These are phyloP conservation scores for Sinopyrophorus schimmeli DNA, from an alignment of 2,888 invertebrate species.

Conservation along the genomic window DNA sequence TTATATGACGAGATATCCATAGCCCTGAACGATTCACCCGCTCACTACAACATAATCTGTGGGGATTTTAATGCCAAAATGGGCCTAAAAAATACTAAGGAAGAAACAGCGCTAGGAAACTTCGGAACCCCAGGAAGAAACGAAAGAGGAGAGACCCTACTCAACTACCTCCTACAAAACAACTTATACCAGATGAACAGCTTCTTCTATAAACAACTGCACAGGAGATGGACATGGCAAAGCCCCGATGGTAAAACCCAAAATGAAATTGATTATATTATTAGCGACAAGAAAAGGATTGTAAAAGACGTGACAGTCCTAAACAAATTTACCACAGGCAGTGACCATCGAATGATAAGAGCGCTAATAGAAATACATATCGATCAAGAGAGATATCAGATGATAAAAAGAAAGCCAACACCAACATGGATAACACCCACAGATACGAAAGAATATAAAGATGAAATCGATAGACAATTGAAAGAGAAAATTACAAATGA, in stretches of 20 bases:
- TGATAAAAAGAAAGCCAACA: slow-evolving; percentile 3
- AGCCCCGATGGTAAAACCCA: no score
- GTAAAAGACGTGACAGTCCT: slow-evolving; percentile 3
- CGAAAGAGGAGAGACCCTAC: no score
- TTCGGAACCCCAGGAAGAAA: slow-evolving; percentile 4
- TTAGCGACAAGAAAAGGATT: slow-evolving; percentile 1
- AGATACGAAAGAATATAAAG: slow-evolving; percentile 2
- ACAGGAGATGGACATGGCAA: no score
- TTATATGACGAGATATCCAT: slow-evolving; percentile 3
- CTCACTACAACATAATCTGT: slow-evolving; percentile 1
- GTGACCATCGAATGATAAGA: slow-evolving; percentile 2
- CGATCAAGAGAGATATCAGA: slow-evolving; percentile 2
- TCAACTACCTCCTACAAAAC: no score
- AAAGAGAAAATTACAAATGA: slow-evolving; percentile 1
- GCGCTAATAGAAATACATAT: slow-evolving; percentile 1
- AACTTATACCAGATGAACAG: no score
- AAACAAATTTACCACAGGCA: background rate
- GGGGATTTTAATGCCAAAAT: slow-evolving; percentile 3
- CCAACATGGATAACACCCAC: slow-evolving; percentile 2
- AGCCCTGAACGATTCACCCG: background rate
- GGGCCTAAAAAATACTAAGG: no score
- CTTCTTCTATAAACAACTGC: no score
- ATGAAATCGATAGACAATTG: background rate
- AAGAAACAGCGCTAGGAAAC: slow-evolving; percentile 2
- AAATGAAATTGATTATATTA: slow-evolving; percentile 1